Evolutionary conservation across 2,888 invertebrate species (phyloP).

Genomic region (Hydrotaea cyrtoneurina): DNA sequence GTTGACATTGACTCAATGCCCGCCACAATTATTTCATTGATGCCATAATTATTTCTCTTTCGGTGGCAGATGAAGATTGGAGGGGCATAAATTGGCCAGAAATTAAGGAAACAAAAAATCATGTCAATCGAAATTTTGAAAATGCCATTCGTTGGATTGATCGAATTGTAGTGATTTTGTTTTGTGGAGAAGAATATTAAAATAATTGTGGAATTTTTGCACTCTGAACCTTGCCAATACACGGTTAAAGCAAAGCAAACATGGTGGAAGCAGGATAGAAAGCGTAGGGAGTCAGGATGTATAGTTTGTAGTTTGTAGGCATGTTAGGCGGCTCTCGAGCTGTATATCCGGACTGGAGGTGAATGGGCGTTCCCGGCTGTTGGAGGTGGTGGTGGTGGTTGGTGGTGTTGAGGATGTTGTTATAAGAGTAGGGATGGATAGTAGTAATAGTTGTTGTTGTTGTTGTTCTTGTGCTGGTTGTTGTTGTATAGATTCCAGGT

Average conservation of each 20-base stretch:
- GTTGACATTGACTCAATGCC: too few relatives aligned
- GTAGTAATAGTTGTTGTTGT: neutral
- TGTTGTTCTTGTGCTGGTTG: conserved; percentile 10
- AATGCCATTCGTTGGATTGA: conserved; percentile 48
- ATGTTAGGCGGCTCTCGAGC: conserved; percentile 17
- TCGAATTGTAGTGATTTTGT: conserved; percentile 9
- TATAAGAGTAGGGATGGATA: neutral
- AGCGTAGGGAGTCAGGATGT: conserved; percentile 18
- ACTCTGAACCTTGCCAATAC: conserved; percentile 73
- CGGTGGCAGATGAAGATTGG: too few relatives aligned
- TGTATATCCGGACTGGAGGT: conserved; percentile 29
- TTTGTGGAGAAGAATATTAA: conserved; percentile 44
- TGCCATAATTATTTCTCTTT: too few relatives aligned
- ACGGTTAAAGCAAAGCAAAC: conserved; percentile 72
- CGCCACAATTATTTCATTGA: too few relatives aligned
- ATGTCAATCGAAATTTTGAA: conserved; percentile 53
- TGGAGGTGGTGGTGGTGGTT: conserved; percentile 27
- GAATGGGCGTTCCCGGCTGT: conserved; percentile 26
- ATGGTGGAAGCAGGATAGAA: conserved; percentile 47
- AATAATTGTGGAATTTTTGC: conserved; percentile 61
- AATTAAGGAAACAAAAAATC: too few relatives aligned
- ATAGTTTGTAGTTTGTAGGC: neutral
- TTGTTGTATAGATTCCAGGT: conserved; percentile 62
- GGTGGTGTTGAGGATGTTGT: conserved; percentile 1
- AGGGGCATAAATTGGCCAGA: too few relatives aligned